phyloP scores from a whole-genome alignment of 37 sponge, comb jelly and placozoan genomes.

The Halichondria panicea region DNA sequence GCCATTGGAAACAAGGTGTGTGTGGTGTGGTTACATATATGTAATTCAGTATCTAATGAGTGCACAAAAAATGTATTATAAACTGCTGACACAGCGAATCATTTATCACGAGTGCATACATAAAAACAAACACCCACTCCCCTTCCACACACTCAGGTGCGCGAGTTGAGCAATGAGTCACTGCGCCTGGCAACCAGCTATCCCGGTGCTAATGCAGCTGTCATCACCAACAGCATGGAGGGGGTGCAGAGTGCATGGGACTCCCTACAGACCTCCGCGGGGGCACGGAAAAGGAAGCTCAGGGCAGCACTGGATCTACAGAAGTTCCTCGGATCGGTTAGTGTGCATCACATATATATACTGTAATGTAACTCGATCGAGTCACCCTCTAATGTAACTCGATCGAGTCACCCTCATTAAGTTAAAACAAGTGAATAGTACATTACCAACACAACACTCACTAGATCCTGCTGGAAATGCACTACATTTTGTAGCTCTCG shows the following conservation, averaged over 20 bases:
- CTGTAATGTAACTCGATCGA: no score
- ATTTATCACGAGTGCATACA: neutral
- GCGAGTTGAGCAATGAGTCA: conserved; percentile 70
- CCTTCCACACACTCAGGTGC: conserved; percentile 41
- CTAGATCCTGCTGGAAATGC: no score
- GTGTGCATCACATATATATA: no score
- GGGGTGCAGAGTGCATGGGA: conserved; percentile 82
- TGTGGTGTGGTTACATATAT: neutral
- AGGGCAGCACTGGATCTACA: conserved; percentile 82
- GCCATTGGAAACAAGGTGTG: conserved; percentile 84
- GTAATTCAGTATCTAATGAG: neutral
- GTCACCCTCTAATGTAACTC: no score
- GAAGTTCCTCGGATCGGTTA: conserved; percentile 85
- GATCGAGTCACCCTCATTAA: no score
- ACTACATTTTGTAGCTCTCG: no score
- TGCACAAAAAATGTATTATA: neutral
- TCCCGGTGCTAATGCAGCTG: conserved; percentile 71
- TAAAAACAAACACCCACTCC: neutral
- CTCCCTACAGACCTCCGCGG: conserved; percentile 58
- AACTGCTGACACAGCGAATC: neutral
- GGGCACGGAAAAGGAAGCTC: conserved; percentile 69
- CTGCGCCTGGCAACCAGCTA: conserved; percentile 72
- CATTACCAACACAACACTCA: no score
- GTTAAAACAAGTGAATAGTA: no score
- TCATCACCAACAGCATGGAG: conserved; percentile 57